Base-by-base conservation (phyloP, 2,797 vertebrate genomes). In the Orestias chungarensis region DNA sequence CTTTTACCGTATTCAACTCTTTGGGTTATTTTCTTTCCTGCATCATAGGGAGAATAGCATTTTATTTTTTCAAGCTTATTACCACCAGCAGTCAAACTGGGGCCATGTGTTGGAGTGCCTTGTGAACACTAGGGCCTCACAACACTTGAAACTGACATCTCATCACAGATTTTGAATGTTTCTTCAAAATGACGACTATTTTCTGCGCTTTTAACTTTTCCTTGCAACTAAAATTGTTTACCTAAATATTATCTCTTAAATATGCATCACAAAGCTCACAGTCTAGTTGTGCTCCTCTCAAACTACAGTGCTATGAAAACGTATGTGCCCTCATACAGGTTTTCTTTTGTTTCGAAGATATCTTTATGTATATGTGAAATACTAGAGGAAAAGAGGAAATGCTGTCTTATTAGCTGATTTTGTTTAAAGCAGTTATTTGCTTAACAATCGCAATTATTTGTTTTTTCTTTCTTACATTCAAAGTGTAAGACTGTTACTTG, bases 1-100 rank as follows among this genome's bases (percentile, higher is more conserved):
- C 33, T 80, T 82, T 78, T n/a, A n/a, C n/a, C n/a, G n/a, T n/a
- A 73, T 66, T 78, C n/a, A 3, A 65, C 47, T 69, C 42, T 62
- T 65, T 25, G 46, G 52, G 50, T 75, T 73, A 9, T 78, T 82
- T 71, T 74, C 54, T 17, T 70, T 78, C 50, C 54, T 59, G 20
- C 50, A 76, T 75, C 68, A 72, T 3, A 68, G 44, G 64, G 71
- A 66, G 35, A 40, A n/a, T n/a, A 74, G 47, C 31, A n/a, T n/a
- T n/a, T 75, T 77, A 43, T 80, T 84, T 71, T 65, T 42, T 54
- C 12, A 0, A n/a, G 68, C 31, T 61, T 50, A 31, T 74, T 42
- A 47, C 17, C n/a, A 25, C 20, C 50, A n/a, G 6, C 10, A 49
- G 47, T 81, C 44, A 42, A 23, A 35, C 64, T 27, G 20, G 40